A percentile compares a stretch with the other conserved stretches of the same genome.
Evolutionary conservation across 2,797 vertebrate genomes (phyloP).

Genomic region (Nasua narica): DNA sequence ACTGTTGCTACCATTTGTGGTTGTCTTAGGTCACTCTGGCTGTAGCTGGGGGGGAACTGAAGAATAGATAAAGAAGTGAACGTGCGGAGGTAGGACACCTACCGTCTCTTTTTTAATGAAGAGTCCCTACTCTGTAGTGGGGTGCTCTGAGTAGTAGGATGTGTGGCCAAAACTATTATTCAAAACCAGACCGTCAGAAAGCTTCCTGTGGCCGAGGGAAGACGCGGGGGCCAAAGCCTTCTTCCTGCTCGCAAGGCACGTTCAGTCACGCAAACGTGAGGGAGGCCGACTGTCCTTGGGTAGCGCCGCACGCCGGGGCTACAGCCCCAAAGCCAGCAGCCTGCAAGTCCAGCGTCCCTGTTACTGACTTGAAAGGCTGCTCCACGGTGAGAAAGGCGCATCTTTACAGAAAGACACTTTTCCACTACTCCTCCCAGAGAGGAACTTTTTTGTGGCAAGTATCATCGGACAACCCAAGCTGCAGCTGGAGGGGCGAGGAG

Average conservation of each 20-base stretch:
- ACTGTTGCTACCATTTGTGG: not conserved
- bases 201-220: conserved; percentile 7
- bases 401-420: not conserved
- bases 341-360: not conserved
- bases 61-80: not conserved
- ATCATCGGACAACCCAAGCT: not conserved
- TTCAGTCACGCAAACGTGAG: not conserved
- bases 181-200: not conserved
- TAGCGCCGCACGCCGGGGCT: not conserved
- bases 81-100: not conserved
- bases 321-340: not conserved
- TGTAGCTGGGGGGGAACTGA: not conserved
- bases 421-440: not conserved
- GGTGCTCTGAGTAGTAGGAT: not conserved
- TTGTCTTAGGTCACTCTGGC: not conserved
- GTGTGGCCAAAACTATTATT: not conserved
- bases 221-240: not conserved
- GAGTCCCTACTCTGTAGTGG: not conserved
- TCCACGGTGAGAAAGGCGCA: not conserved
- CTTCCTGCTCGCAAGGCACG: not conserved
- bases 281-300: not conserved
- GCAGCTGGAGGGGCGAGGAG: not conserved
- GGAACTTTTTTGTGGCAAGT: not conserved
- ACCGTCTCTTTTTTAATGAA: not conserved
- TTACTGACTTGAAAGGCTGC: not conserved